Evolutionary conservation across 2,113 vertebrate species (phyloP), one percentile per base, ranked within the genome.

Genomic region (Nematolebias whitei): DNA sequence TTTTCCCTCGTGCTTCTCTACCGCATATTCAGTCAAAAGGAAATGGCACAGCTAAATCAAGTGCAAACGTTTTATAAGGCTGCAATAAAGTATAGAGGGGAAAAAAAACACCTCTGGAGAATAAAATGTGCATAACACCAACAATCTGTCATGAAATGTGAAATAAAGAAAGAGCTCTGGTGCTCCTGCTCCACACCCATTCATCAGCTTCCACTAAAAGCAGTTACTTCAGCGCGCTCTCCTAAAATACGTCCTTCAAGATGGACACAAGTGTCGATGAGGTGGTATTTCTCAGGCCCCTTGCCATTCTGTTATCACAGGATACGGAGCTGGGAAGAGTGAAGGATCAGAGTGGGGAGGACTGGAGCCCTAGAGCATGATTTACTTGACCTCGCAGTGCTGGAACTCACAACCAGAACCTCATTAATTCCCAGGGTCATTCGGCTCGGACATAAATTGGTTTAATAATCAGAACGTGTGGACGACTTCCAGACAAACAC

Each of bases 391-490:
- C 96, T 93, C 86, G 90, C 89, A 87, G 92, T 79, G 92, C 93
- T 93, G 92, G 93, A 95, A 94, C 88, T 93, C 91, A 92, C 93
- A 92, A 93, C 90, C 35, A 92, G 94, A 98, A 90, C 93, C 96
- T 98, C 96, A 98, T 98, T 98, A 98, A 98, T 98, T 98, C 94
- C 94, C 92, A 84, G 74, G 96, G 95, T 98, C 98, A 96, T 91
- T 93, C 91, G 89, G 90, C 92, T 87, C 90, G 93, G 95, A 95
- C 96, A 94, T 98, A 97, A 96, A 97, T 97, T 96, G 95, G 95
- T 97, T 20, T 95, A 90, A 93, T 94, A 95, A 96, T 94, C 83
- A 2, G 68, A 93, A 94, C 59, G 89, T 90, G 85, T 89, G 94
- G 95, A 98, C 85, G 93, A 93, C 94, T 98, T 96, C 96, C 96